Evolutionary conservation across 2,113 vertebrate genomes (phyloP), one percentile per base, ranked within the genome.

Genomic region (Notiomystis cincta): DNA sequence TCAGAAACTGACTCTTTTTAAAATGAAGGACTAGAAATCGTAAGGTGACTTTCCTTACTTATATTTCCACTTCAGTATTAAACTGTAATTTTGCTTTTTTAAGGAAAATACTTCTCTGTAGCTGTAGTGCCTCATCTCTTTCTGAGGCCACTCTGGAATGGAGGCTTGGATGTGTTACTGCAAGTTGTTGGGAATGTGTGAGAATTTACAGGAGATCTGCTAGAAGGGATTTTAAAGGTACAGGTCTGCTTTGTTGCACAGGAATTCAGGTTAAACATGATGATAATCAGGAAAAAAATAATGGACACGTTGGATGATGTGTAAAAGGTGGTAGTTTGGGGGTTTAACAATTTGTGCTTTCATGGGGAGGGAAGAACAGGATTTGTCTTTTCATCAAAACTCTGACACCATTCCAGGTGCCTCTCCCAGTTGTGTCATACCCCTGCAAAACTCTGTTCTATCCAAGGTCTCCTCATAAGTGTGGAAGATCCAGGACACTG

Each of bases 391-490:
- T 50, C 31, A 18, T 48, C 38, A 54, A 13, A 50, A 9, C 37
- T 24, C 18, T 45, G 84, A 42, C 64, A 47, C 20, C 24, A 7
- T 69, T 90, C 16, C 14, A 17, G 40, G 20, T 78, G 31, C 13
- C 45, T 75, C 1, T 33, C 45, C 14, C 20, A 35, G 56, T 11
- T 12, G 12, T 24, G 25, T 60, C 9, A 15, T 17, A 33, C 28
- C 21, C 5, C 14, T 72, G 38, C 51, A n/a, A 62, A 81, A 23
- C 30, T 45, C 9, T 0, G 14, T 47, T 50, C 3, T 23, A 21
- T 13, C 37, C 0, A 5, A 62, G 54, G 20, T 67, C 58, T 54
- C 17, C 35, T 38, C 2, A 0, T 13, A 6, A 53, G 12, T 1
- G 5, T 37, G 47, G 70, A 30, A n/a, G 19, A 11, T 67, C 16